These are phyloP conservation scores for Aleiodes alternator DNA, from an alignment of 2,888 invertebrate genomes.

Conservation along the genomic window DNA sequence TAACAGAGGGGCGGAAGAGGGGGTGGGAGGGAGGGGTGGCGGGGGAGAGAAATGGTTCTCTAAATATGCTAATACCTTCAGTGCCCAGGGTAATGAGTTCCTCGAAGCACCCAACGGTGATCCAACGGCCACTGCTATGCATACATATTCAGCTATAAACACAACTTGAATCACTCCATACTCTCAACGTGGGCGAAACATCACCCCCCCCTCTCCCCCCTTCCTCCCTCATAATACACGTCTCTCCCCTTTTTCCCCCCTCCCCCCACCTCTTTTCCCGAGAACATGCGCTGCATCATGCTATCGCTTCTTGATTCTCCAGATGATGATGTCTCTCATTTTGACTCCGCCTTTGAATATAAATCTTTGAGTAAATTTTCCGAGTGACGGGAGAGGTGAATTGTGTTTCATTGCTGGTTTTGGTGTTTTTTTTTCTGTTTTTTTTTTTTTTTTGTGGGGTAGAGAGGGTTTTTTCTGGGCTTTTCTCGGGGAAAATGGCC, in stretches of 20 bases:
- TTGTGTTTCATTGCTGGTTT: too few relatives aligned
- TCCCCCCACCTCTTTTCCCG: not conserved
- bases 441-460: too few relatives aligned
- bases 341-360: constrained; percentile 25
- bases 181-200: constrained; percentile 44
- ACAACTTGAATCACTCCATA: constrained; percentile 67
- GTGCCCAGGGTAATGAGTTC: constrained; percentile 72
- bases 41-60: constrained; percentile 59
- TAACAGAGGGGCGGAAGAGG: constrained; percentile 14
- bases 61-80: constrained; percentile 74
- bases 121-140: constrained; percentile 69
- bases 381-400: not conserved
- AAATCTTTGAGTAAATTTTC: constrained; percentile 10
- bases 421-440: too few relatives aligned
- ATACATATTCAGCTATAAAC: constrained; percentile 74
- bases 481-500: too few relatives aligned
- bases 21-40: constrained; percentile 4
- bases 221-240: not conserved
- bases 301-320: constrained; percentile 19
- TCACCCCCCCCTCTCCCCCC: constrained; percentile 1
- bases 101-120: constrained; percentile 63
- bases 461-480: too few relatives aligned
- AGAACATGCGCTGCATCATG: constrained; percentile 16
- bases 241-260: not conserved
- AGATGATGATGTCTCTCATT: constrained; percentile 27